These are phyloP conservation scores for Pipistrellus kuhlii DNA, from an alignment of 2,797 vertebrate genomes.

Conservation along the genomic window DNA sequence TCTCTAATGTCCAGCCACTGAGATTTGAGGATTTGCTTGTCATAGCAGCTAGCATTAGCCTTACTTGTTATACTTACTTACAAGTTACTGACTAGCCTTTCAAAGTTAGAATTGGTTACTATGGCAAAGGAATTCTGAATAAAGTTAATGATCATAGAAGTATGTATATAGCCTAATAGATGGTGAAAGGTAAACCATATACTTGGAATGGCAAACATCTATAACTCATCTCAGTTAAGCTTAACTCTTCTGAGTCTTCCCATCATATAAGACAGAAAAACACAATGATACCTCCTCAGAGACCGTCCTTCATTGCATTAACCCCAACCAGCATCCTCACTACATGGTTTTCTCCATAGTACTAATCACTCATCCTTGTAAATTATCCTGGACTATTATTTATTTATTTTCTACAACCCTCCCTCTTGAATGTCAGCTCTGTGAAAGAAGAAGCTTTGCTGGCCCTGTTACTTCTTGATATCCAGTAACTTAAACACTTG, in stretches of 20 bases:
- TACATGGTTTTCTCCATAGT: background rate
- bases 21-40: background rate
- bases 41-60: background rate
- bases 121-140: background rate
- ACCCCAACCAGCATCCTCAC: background rate
- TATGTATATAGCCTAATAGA: background rate
- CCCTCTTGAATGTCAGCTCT: background rate
- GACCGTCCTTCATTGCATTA: background rate
- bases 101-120: background rate
- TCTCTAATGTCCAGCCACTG: background rate
- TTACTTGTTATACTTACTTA: background rate
- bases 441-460: background rate
- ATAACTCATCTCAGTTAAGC: background rate
- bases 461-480: background rate
- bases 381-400: background rate
- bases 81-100: constrained; percentile 20
- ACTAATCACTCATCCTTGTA: background rate
- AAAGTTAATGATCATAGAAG: background rate
- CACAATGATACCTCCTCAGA: background rate
- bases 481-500: background rate
- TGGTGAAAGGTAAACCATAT: background rate
- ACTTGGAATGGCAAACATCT: background rate
- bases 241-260: background rate
- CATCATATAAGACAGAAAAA: background rate
- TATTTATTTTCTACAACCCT: background rate